Base-by-base conservation (phyloP, 92 coral and sea anemone species). In the Zoanthus gigantus region DNA sequence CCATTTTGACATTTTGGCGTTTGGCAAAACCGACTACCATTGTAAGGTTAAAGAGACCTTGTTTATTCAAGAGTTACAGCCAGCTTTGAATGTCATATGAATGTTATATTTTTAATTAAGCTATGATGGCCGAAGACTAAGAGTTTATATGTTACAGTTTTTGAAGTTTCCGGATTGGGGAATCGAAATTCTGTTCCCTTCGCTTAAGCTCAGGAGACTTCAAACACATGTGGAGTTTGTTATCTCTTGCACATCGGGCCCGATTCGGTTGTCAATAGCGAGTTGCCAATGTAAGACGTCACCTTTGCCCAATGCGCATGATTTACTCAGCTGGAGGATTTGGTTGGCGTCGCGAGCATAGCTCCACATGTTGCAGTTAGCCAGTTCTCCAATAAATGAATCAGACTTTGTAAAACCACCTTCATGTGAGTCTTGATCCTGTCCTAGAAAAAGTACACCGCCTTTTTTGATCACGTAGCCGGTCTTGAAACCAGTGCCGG, bases 321-420 rank as follows among this genome's bases (percentile, higher is more conserved):
- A 83, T 12, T 46, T 45, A 23, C 57, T 66, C 58, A 68, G 4
- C 17, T 14, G 15, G 4, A 15, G n/a, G 44, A 83, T 83, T 7
- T 16, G 37, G 9, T 8, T 37, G 29, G 29, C 45, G 30, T 76
- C 7, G 12, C 67, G 52, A 66, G 56, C 90, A 7, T 17, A 48
- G 50, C 61, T 78, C 90, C 90, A 87, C 71, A 87, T 52, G 76
- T 87, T 87, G 45, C 78, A 14, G 78, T 87, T 82, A 18, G 71
- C 67, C 78, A 87, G 15, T 13, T 77, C 63, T 7, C 90, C 90
- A 13, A 65, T 83, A 7, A 87, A 23, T 1, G 85, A 77, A 23
- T 77, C 71, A 13, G 0, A 0, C 15, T 6, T 11, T 0, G 1
- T 10, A 65, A 87, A 87, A 0, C 71, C 23, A 10, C 83, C 88